Evolutionary conservation across 2,888 invertebrate species (phyloP).

Genomic region (Conomelus anceps): DNA sequence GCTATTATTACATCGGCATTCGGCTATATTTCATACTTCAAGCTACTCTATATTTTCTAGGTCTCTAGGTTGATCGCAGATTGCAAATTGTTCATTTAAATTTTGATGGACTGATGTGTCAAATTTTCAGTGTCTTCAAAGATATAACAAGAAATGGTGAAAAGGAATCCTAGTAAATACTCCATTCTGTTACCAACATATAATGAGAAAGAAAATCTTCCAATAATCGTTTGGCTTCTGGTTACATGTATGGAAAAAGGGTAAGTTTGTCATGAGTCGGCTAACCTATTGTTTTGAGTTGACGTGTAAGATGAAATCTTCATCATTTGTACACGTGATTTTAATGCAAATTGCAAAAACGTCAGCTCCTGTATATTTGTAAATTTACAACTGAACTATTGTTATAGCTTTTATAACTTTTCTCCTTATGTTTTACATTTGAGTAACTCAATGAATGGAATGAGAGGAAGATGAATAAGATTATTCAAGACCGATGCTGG

Average conservation of each 20-base stretch:
- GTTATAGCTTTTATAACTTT: too few species aligned
- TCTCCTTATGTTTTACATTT: too few species aligned
- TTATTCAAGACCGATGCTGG: too few species aligned
- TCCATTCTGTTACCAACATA: constrained; percentile 92
- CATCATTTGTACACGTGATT: not conserved
- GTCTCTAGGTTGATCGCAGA: not conserved
- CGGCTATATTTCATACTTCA: too few species aligned
- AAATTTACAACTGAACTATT: too few species aligned
- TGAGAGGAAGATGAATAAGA: too few species aligned
- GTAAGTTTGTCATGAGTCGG: too few species aligned
- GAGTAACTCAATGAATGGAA: too few species aligned
- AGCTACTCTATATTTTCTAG: not conserved
- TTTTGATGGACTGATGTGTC: not conserved
- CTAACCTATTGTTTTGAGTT: not conserved
- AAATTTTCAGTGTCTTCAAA: not conserved
- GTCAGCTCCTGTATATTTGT: too few species aligned
- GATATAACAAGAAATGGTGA: not conserved
- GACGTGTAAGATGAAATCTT: not conserved
- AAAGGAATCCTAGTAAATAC: constrained; percentile 54
- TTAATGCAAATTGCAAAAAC: too few species aligned
- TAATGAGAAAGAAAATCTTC: constrained; percentile 94
- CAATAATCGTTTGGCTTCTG: constrained; percentile 93
- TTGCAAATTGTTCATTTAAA: not conserved
- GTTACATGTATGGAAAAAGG: constrained; percentile 72
- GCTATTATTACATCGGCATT: too few species aligned